Evolutionary conservation across 1,140 invertebrate genomes (phyloP), one percentile per base, ranked within the genome.

Genomic region (Drosophila virilis): DNA sequence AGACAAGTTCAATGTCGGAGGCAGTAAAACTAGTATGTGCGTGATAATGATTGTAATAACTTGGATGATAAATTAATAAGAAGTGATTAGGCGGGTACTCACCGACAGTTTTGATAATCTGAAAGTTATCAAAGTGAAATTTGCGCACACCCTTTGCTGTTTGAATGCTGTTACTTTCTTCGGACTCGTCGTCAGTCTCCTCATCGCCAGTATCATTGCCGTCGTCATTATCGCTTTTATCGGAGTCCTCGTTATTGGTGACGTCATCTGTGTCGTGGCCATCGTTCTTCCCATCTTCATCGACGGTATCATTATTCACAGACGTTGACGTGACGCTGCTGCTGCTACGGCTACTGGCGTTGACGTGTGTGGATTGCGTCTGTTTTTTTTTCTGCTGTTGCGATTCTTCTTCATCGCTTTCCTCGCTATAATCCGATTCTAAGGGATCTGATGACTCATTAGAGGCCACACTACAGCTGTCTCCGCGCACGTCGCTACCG

Each of bases 41-140:
- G 4, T 5, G 22, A 4, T 28, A 4, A 28, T 28, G 22, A 28
- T 28, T 28, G 22, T 5, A 28, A 28, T 5, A 5, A 28, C 3
- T 28, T 28, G 3, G 5, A 0, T 5, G 22, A 28, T 5, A 5
- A 28, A 28, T 28, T 28, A 28, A 28, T 28, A 5, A 5, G 3
- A 28, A 28, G 5, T 28, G 22, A 28, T 28, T 28, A 6, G 22
- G 22, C 22, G 4, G 9, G 42, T 8, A 92, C 95, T 95, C 86
- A 96, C 96, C 96, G 57, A 97, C 96, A 51, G 96, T 97, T 93
- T 96, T 97, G 72, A 97, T 94, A 71, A 96, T 96, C 85, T 96
- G 95, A 73, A 96, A 94, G 82, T 96, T 95, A 72, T 97, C 96
- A 75, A 97, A 92, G 74, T 95, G 95, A 82, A 95, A 96, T 78